Conservation (phyloP, 2,888 invertebrate genomes). For the Gastrophysa polygoni region DNA sequence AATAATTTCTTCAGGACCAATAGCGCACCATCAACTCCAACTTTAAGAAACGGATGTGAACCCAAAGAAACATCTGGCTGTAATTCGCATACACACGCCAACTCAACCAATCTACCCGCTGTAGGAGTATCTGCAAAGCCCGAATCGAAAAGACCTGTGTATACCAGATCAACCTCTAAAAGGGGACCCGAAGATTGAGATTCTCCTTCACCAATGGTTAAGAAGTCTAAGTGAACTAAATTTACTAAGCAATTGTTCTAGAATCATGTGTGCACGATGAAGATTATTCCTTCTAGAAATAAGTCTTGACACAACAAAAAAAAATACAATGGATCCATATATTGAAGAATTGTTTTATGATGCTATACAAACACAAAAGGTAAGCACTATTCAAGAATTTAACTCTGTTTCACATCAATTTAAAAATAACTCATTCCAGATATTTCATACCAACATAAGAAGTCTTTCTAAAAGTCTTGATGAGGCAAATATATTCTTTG, state of each 20-base stretch:
- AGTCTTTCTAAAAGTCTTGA: background rate
- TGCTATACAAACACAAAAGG: background rate
- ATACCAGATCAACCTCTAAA: background rate
- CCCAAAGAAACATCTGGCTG: too few species aligned
- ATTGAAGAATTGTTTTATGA: background rate
- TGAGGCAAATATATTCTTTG: background rate
- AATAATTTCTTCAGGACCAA: background rate
- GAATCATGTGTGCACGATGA: background rate
- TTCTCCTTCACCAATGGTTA: background rate
- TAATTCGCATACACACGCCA: too few species aligned
- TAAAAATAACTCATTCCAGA: background rate
- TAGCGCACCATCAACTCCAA: background rate
- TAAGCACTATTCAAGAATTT: slow-evolving; percentile 6
- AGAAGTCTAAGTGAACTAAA: slow-evolving; percentile 2
- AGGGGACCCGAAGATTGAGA: background rate
- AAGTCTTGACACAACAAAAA: background rate
- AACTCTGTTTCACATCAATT: background rate
- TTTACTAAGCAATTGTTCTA: background rate
- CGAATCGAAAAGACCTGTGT: background rate
- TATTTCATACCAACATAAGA: slow-evolving; percentile 3
- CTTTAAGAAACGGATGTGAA: background rate
- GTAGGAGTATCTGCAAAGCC: too few species aligned
- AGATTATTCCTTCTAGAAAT: background rate
- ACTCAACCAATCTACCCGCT: too few species aligned
- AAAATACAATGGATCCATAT: background rate